Evolutionary conservation across 2,113 vertebrate species (phyloP).

Genomic region (Ginglymostoma cirratum): DNA sequence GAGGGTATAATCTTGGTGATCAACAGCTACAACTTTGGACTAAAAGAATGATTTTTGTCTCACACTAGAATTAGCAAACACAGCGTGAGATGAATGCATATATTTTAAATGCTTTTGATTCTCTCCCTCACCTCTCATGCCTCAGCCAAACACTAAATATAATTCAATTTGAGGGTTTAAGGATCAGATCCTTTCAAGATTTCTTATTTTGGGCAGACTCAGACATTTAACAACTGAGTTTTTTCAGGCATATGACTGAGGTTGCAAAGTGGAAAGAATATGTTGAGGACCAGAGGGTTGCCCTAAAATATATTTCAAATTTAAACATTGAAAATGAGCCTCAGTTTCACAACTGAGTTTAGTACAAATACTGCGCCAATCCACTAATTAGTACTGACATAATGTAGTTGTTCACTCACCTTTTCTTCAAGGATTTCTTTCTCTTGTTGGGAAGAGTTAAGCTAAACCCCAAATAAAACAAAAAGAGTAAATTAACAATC

Average conservation of each 20-base stretch:
- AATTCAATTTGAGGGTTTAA: neutral
- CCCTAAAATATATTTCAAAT: neutral
- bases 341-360: neutral
- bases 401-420: constrained; percentile 44
- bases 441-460: constrained; percentile 42
- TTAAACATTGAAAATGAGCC: neutral
- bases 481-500: neutral
- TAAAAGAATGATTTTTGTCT: neutral
- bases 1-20: neutral
- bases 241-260: neutral
- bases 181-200: neutral
- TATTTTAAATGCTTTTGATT: neutral
- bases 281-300: neutral
- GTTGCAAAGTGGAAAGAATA: neutral
- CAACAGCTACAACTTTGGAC: neutral
- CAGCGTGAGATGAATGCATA: neutral
- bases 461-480: constrained; percentile 47
- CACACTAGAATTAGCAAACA: neutral
- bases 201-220: neutral
- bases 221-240: neutral
- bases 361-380: neutral
- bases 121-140: neutral
- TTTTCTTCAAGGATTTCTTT: constrained; percentile 53
- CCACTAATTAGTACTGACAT: neutral
- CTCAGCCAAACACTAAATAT: neutral